Conservation (phyloP, 2,888 invertebrate species). For the Macrosoma leucophasiata region DNA sequence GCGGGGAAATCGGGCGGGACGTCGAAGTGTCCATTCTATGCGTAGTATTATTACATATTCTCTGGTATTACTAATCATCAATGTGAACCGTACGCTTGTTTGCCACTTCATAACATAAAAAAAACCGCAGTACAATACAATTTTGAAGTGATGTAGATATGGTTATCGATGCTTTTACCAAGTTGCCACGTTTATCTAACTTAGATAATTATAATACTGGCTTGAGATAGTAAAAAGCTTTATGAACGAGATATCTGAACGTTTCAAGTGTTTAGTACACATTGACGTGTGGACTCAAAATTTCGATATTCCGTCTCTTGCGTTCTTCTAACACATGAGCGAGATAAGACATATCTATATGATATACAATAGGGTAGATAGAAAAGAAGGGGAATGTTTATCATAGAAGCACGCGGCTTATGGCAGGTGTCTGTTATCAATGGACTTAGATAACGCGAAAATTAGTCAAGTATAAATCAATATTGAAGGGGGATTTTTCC, state of each 20-base stretch:
- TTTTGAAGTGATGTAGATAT: constrained; percentile 33
- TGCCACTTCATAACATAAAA: too few species aligned
- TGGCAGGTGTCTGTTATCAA: constrained; percentile 56
- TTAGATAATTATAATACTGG: constrained; percentile 61
- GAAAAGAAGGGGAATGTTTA: constrained; percentile 18
- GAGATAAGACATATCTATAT: background rate
- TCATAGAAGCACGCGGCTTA: constrained; percentile 42
- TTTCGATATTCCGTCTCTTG: constrained; percentile 23
- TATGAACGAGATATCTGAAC: constrained; percentile 52
- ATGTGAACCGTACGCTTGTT: too few species aligned
- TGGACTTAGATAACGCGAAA: constrained; percentile 57
- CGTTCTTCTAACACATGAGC: constrained; percentile 3
- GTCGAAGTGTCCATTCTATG: too few species aligned
- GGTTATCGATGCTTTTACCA: constrained; percentile 65
- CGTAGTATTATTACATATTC: too few species aligned
- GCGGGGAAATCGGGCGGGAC: too few species aligned
- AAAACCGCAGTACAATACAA: too few species aligned
- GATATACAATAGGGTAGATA: constrained; percentile 7
- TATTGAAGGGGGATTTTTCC: constrained; percentile 43
- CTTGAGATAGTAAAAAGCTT: constrained; percentile 67
- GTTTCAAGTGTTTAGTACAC: constrained; percentile 54
- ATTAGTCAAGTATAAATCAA: constrained; percentile 63
- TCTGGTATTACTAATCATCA: too few species aligned
- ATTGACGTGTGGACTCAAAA: constrained; percentile 33
- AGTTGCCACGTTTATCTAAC: constrained; percentile 51